Percentiles rank a stretch among this genome's conserved stretches.
These are phyloP conservation scores for Zalophus californianus DNA, from an alignment of 2,797 vertebrate species.

Conservation along the genomic window DNA sequence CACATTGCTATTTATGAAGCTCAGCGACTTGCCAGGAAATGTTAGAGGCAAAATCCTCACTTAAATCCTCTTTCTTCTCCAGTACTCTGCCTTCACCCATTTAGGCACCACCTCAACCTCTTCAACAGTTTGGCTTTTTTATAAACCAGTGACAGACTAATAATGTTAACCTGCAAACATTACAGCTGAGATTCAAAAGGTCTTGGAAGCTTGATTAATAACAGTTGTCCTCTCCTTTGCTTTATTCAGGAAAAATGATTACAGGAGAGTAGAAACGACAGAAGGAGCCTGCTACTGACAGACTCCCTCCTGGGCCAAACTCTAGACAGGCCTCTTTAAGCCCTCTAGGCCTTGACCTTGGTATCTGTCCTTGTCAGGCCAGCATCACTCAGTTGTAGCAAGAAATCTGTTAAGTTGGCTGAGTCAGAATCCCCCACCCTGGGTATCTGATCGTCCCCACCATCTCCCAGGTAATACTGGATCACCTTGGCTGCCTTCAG, in stretches of 20 bases:
- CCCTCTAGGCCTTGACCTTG: neutral
- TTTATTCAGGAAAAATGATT: neutral
- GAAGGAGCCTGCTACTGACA: neutral
- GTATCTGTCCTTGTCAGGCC: neutral
- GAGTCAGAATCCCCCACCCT: neutral
- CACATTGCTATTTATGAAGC: neutral
- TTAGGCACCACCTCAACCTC: neutral
- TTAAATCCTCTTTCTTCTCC: neutral
- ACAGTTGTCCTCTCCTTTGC: neutral
- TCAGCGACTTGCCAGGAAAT: neutral
- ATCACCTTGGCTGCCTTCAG: neutral
- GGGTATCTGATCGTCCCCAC: neutral
- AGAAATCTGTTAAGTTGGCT: neutral
- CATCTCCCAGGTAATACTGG: neutral
- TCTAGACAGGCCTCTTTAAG: neutral
- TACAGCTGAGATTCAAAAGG: neutral
- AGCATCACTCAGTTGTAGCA: neutral
- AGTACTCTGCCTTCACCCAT: neutral
- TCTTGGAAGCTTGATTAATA: neutral
- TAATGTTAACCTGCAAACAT: neutral
- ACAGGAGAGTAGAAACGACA: neutral
- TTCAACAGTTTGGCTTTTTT: neutral
- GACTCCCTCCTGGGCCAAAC: neutral
- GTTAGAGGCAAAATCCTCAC: neutral
- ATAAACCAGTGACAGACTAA: neutral